Percentiles rank a stretch among this genome's conserved stretches.
Conservation (phyloP, 2,797 vertebrate genomes). For the Emydoidea blandingii region DNA sequence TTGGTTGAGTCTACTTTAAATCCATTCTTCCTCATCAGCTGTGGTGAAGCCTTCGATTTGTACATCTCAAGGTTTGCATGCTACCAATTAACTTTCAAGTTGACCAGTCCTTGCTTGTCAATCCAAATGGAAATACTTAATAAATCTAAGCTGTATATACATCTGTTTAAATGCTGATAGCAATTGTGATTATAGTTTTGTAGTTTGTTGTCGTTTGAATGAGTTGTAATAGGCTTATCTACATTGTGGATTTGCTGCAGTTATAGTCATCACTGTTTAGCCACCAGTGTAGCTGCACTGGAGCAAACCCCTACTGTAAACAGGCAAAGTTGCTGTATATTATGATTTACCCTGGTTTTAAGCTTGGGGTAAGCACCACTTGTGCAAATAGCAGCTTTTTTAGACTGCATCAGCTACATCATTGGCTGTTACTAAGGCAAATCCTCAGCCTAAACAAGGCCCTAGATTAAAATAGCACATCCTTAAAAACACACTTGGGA, state of each 20-base stretch:
- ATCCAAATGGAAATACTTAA: neutral
- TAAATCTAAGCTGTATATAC: neutral
- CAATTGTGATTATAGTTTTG: neutral
- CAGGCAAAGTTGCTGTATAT: too few species aligned
- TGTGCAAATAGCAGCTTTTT: too few species aligned
- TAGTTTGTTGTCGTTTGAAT: neutral
- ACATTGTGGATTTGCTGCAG: neutral
- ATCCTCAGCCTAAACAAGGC: too few species aligned
- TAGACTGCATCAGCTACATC: too few species aligned
- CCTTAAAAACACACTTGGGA: too few species aligned
- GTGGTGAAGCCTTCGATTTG: neutral
- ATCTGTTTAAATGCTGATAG: neutral
- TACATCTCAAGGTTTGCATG: neutral
- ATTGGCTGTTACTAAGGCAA: too few species aligned
- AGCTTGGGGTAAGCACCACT: too few species aligned
- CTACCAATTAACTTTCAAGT: conserved; percentile 15
- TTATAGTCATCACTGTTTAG: too few species aligned
- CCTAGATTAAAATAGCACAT: too few species aligned
- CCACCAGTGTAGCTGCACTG: too few species aligned
- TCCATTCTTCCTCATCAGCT: conserved; percentile 25
- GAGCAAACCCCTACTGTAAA: too few species aligned
- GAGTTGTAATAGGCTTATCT: neutral
- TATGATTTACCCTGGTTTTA: too few species aligned
- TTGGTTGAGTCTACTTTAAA: neutral
- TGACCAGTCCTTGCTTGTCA: conserved; percentile 31